These are phyloP conservation scores for Astreopora myriophthalma DNA, from an alignment of 64 coral and sea anemone genomes.

Conservation along the genomic window DNA sequence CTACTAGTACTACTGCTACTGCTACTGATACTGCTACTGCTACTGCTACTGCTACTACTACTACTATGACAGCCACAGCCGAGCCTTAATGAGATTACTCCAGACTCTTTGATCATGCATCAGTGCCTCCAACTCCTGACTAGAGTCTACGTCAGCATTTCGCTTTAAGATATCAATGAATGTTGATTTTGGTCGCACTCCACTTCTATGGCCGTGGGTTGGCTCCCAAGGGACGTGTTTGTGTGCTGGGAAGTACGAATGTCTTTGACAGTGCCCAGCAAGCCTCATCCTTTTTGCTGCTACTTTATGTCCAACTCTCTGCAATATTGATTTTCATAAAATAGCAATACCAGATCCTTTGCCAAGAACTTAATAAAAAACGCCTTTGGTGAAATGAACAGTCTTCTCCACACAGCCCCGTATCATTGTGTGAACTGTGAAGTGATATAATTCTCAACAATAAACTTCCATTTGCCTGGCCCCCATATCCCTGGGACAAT, in stretches of 20 bases:
- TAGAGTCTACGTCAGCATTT: not conserved
- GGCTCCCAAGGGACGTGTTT: not conserved
- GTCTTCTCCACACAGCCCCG: no score
- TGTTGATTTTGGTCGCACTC: no score
- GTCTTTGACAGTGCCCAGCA: not conserved
- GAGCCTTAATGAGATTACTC: not conserved
- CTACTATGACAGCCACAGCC: not conserved
- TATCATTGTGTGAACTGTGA: no score
- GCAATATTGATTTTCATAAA: no score
- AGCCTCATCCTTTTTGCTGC: not conserved
- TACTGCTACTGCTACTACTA: not conserved
- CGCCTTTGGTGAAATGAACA: no score
- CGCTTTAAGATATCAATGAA: not conserved
- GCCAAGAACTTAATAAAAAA: no score
- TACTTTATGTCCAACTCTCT: not conserved
- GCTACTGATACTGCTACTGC: no score
- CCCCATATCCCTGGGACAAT: no score
- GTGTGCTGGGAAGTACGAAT: not conserved
- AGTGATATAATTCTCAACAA: no score
- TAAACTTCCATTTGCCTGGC: no score
- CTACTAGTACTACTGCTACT: no score
- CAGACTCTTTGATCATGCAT: not conserved
- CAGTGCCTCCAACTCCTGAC: not conserved
- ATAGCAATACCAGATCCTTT: no score
- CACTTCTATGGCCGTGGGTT: conserved; percentile 1